Base-by-base conservation (phyloP, 2,888 invertebrate genomes). In the Gymnocheta viridis region DNA sequence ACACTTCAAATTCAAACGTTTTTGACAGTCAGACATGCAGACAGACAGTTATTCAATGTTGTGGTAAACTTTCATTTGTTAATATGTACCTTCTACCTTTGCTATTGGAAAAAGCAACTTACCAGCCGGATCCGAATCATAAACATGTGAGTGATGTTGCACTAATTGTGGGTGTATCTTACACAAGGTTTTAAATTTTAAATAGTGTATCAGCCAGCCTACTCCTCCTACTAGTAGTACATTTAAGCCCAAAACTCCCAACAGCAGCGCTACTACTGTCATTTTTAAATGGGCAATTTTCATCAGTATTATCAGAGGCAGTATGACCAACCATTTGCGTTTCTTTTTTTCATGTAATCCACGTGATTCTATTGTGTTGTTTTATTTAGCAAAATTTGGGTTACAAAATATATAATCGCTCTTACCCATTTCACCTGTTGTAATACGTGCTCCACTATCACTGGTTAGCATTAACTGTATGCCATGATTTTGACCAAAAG, bases 241-340 rank as follows among this genome's bases (percentile, higher is more conserved):
- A 84, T 91, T 91, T 77, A 91, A 79, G 58, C 90, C 91, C 29
- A 90, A 79, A 6, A 91, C 89, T 10, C 88, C 89, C 35, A 91
- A 47, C n/a, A 91, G 83, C 81, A 91, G 73, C 4, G 89, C 87
- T 1, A 91, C 90, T 9, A 90, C 41, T 0, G 89, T 89, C 90
- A 91, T 90, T 81, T 91, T 91, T 10, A 91, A 74, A 47, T 91
- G 91, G 0, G 91, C 90, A 7, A 91, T 89, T 87, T 91, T 91
- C 88, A 91, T 88, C 10, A 91, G 85, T 58, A 91, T 91, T 67
- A 91, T 89, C 67, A 91, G 82, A 0, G 91, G 91, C 74, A 91
- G 78, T 19, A 91, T 88, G 24, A 91, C 87, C 1, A 91, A 87
- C 91, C 90, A 91, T 79, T 87, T 89, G 29, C 86, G 86, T 60